Conservation (phyloP, 1,140 invertebrate genomes). For the Nephila pilipes region DNA sequence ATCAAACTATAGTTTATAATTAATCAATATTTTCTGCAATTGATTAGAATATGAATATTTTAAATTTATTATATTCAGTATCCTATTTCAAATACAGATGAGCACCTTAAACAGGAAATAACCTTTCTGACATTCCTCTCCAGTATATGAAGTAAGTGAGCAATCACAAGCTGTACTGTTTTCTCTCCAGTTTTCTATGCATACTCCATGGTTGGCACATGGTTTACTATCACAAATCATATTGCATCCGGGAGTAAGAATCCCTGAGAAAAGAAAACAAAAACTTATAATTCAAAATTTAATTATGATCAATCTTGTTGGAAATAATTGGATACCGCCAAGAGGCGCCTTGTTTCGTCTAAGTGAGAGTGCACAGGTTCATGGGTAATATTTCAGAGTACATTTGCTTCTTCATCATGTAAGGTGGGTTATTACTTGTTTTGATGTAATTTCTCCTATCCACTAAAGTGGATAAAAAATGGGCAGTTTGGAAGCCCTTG, state of each 20-base stretch:
- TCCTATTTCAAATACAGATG: constrained; percentile 72
- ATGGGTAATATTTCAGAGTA: too few species aligned
- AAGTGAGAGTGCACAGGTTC: too few species aligned
- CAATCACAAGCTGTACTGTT: constrained; percentile 93
- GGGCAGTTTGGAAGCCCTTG: too few species aligned
- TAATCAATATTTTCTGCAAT: not conserved
- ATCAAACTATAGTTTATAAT: too few species aligned
- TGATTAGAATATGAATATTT: not conserved
- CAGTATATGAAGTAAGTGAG: constrained; percentile 92
- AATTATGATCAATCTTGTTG: too few species aligned
- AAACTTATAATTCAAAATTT: not conserved
- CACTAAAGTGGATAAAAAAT: too few species aligned
- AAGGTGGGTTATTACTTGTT: too few species aligned
- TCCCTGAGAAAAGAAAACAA: constrained; percentile 83
- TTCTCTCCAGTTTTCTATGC: constrained; percentile 93
- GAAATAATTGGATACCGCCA: too few species aligned
- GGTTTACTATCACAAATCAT: constrained; percentile 93
- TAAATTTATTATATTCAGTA: constrained; percentile 32
- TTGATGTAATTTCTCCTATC: too few species aligned
- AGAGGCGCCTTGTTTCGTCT: too few species aligned
- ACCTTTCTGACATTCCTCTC: constrained; percentile 86
- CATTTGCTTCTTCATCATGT: too few species aligned
- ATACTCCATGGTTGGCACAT: constrained; percentile 92
- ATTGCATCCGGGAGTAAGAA: constrained; percentile 88
- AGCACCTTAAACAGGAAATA: constrained; percentile 77